Evolutionary conservation across 2,888 invertebrate genomes (phyloP).

Genomic region (Onchidella celtica): DNA sequence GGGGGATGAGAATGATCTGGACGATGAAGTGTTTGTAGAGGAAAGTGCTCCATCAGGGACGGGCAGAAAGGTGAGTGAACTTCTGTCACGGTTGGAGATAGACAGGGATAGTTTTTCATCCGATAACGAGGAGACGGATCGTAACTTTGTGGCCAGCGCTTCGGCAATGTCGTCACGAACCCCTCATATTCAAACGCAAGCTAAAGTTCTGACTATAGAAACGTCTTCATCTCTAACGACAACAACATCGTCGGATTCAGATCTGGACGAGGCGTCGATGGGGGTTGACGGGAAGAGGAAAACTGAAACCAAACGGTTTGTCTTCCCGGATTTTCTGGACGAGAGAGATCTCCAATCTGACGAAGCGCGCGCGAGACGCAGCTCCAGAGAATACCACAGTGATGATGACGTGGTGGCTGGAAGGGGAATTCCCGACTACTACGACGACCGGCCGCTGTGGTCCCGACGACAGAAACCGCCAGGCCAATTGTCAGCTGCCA

Average conservation of each 20-base stretch:
- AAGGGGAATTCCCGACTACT: conserved; percentile 44
- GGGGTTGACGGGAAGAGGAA: not conserved
- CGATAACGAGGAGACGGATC: not conserved
- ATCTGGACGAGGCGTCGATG: conserved; percentile 13
- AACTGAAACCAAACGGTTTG: not conserved
- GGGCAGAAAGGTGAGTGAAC: not conserved
- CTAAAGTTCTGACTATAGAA: conserved; percentile 21
- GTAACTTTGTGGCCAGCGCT: not conserved
- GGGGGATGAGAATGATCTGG: conserved; percentile 52
- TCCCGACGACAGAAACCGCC: conserved; percentile 33
- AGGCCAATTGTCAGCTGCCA: conserved; percentile 23
- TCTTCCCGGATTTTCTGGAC: conserved; percentile 3
- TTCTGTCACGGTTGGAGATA: not conserved
- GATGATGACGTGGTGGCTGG: conserved; percentile 47
- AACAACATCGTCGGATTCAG: conserved; percentile 36
- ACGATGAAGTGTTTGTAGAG: conserved; percentile 43
- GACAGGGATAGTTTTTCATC: not conserved
- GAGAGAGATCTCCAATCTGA: not conserved
- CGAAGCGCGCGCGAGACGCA: not conserved
- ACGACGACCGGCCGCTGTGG: conserved; percentile 47
- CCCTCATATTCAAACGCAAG: not conserved
- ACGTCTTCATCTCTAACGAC: conserved; percentile 37
- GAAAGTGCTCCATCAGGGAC: not conserved
- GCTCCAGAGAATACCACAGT: conserved; percentile 44
- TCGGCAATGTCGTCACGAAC: not conserved